Evolutionary conservation across 2,888 invertebrate genomes (phyloP).

Genomic region (Neria commutata): DNA sequence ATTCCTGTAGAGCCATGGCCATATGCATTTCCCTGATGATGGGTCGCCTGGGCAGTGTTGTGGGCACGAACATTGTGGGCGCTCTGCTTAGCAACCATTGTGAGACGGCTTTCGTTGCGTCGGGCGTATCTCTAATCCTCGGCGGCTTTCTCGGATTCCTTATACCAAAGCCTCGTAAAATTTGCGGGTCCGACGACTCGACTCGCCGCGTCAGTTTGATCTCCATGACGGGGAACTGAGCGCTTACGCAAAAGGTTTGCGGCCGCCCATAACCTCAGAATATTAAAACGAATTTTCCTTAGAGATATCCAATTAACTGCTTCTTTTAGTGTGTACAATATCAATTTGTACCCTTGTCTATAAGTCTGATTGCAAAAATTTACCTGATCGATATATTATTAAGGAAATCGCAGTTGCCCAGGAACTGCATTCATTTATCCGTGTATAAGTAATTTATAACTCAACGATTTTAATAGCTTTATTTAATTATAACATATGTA

Average conservation of each 20-base stretch:
- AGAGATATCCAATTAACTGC: background rate
- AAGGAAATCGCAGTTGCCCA: no score
- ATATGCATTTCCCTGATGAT: constrained; percentile 65
- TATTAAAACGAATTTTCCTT: constrained; percentile 4
- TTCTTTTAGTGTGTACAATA: background rate
- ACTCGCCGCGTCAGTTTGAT: constrained; percentile 41
- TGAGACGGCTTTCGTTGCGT: constrained; percentile 58
- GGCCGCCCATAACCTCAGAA: background rate
- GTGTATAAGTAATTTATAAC: no score
- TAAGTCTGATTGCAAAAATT: constrained; percentile 1
- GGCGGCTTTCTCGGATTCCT: constrained; percentile 45
- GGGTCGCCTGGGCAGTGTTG: constrained; percentile 64
- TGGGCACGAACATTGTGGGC: constrained; percentile 63
- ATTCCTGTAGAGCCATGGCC: constrained; percentile 63
- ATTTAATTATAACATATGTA: no score
- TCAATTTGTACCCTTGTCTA: background rate
- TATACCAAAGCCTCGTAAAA: constrained; percentile 37
- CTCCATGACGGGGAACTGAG: constrained; percentile 50
- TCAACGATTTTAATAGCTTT: no score
- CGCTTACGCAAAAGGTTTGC: background rate
- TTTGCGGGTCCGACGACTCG: constrained; percentile 16
- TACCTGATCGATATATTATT: background rate
- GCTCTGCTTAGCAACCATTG: constrained; percentile 62
- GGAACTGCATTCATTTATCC: no score
- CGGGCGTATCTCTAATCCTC: constrained; percentile 41